A percentile compares a stretch with the other conserved stretches of the same genome.
phyloP scores from a whole-genome alignment of 2,888 invertebrate genomes.

The Plagiodera versicolora region DNA sequence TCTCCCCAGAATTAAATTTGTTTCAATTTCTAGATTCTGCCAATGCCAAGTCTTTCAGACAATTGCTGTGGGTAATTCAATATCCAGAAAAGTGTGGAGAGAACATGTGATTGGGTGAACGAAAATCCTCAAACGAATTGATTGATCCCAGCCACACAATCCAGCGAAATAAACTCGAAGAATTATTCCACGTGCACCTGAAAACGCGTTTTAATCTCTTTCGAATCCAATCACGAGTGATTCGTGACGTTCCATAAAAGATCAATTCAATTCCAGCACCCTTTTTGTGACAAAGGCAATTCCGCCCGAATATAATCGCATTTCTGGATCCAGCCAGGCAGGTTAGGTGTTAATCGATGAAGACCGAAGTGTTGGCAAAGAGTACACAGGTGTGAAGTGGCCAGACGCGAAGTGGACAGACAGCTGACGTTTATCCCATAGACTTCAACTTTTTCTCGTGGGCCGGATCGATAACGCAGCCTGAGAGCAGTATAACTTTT shows the following conservation, averaged over 20 bases:
- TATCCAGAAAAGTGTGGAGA: no score
- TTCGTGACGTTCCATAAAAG: background rate
- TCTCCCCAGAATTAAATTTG: no score
- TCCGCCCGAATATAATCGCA: background rate
- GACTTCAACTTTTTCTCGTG: background rate
- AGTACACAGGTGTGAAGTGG: conserved; percentile 22
- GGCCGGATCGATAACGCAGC: background rate
- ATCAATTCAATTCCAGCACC: background rate
- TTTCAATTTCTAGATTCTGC: no score
- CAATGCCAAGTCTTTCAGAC: no score
- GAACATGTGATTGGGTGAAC: no score
- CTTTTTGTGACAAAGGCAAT: background rate
- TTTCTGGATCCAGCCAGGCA: background rate
- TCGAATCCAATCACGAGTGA: background rate
- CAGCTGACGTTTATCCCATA: background rate
- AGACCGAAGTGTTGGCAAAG: conserved; percentile 17
- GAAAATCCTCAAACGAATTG: background rate
- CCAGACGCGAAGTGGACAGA: conserved; percentile 16
- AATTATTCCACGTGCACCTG: background rate
- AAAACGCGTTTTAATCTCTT: background rate
- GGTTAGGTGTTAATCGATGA: conserved; percentile 20
- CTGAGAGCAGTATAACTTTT: background rate
- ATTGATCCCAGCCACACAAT: background rate
- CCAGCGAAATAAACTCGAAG: background rate
- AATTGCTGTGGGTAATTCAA: no score